phyloP scores from a whole-genome alignment of 1,140 invertebrate genomes.

The Lanistes nyassanus region DNA sequence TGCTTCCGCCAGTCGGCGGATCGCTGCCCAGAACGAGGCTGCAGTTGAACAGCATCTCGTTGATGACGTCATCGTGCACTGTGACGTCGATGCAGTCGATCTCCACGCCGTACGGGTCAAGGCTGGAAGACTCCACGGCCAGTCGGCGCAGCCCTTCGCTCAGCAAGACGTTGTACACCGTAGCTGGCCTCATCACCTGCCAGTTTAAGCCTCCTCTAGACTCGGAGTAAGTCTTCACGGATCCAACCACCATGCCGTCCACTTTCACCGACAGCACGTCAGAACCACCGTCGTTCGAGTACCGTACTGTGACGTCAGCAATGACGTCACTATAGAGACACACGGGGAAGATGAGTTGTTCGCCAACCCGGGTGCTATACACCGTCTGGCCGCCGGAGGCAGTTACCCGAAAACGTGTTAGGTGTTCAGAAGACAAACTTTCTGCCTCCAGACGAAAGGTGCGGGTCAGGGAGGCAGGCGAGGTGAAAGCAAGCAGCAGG shows the following conservation, averaged over 20 bases:
- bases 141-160: background rate
- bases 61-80: conserved; percentile 11
- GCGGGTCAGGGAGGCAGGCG: background rate
- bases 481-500: background rate
- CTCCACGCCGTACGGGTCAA: conserved; percentile 10
- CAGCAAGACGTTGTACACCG: background rate
- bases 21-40: background rate
- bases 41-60: conserved; percentile 10
- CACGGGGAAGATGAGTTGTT: conserved; percentile 15
- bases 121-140: background rate
- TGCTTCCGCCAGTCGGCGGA: background rate
- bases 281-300: conserved; percentile 19
- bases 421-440: background rate
- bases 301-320: conserved; percentile 10
- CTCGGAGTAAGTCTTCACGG: background rate
- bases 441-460: conserved; percentile 10
- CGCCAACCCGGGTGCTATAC: background rate
- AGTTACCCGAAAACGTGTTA: background rate
- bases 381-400: conserved; percentile 1
- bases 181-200: background rate
- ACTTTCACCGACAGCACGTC: conserved; percentile 1
- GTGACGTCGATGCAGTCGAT: conserved; percentile 13
- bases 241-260: background rate
- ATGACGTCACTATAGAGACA: conserved; percentile 4
- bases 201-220: conserved; percentile 2